Evolutionary conservation across 1,140 invertebrate genomes (phyloP), one percentile per base, ranked within the genome.

Genomic region (Oreohelix idahoensis): DNA sequence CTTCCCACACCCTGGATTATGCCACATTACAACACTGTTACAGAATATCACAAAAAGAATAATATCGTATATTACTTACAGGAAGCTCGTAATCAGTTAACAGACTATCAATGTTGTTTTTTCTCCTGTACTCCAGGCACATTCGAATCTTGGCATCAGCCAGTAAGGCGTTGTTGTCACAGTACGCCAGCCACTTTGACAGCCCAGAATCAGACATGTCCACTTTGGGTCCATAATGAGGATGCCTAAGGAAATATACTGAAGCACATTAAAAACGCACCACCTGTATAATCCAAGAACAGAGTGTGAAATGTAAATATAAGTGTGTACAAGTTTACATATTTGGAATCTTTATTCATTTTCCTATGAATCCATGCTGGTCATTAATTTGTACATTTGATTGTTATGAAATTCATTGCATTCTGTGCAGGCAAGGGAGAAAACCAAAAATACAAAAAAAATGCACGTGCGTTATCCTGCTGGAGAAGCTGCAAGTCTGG

Each of bases 101-200:
- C n/a, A 76, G 5, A 23, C 29, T 15, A 35, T 76, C 74, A 76
- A 76, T 51, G 15, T 45, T 29, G 15, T 45, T 8, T 35, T 76
- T 45, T 49, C 36, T 49, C 32, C 74, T 26, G 74, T 45, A 51
- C 29, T 76, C 74, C n/a, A 76, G 45, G 32, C 39, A 49, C 29
- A 29, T 29, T 36, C 74, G 38, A 2, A 76, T 76, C 29, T 76
- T 76, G 13, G 45, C 45, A 10, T 53, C 74, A 32, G 74, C 74
- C 45, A 53, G 23, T 2, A 49, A 13, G 74, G 29, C 74, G 45
- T 51, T 29, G n/a, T 26, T 35, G 39, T 76, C 45, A 49, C 38
- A 76, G n/a, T 45, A 13, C 2, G 11, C 15, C n/a, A 76, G 74
- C 74, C 74, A 76, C 20, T 76, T 76, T 8, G 32, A 32, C 74